Evolutionary conservation across 64 coral and sea anemone species (phyloP), one percentile per base, ranked within the genome.

Genomic region (Montipora foliosa): DNA sequence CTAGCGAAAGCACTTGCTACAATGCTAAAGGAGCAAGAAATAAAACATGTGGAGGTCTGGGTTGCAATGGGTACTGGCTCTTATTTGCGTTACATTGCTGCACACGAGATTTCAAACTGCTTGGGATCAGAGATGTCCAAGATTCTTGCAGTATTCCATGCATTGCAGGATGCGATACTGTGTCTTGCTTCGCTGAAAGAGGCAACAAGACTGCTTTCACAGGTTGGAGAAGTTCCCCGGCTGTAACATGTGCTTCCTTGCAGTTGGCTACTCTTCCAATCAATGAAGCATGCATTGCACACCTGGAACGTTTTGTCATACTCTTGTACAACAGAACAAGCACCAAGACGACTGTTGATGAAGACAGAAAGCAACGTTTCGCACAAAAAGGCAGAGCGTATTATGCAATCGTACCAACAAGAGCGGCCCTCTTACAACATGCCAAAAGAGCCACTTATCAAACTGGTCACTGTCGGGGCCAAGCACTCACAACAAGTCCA

Each of bases 381-480:
- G 61, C 93, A 44, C 87, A 95, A 72, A 95, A 90, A 90, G 93
- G 93, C 15, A 67, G 73, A 79, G 47, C 80, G 5, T 70, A 91
- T 47, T 88, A 95, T 49, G 76, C 95, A 17, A 88, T 96, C 55
- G 78, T 84, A 49, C 90, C 95, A 52, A 67, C 95, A 47, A 81
- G 74, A 84, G 87, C 52, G 57, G 89, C 90, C 84, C 58, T 92
- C 2, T 17, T 95, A 67, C 81, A 95, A 25, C 94, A 91, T 75
- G 75, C 89, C 22, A 91, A 88, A 44, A 89, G 89, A 16, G 89
- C 89, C 29, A 37, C 89, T 21, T 95, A 91, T 82, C 94, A 95
- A 76, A 89, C 89, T 52, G 94, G 94, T 76, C 83, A 95, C 76
- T 88, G 75, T 77, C 91, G 94, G 94, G 90, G 90, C 46, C 90